These are phyloP conservation scores for Chelonus insularis DNA, from an alignment of 1,140 invertebrate genomes.

Conservation along the genomic window DNA sequence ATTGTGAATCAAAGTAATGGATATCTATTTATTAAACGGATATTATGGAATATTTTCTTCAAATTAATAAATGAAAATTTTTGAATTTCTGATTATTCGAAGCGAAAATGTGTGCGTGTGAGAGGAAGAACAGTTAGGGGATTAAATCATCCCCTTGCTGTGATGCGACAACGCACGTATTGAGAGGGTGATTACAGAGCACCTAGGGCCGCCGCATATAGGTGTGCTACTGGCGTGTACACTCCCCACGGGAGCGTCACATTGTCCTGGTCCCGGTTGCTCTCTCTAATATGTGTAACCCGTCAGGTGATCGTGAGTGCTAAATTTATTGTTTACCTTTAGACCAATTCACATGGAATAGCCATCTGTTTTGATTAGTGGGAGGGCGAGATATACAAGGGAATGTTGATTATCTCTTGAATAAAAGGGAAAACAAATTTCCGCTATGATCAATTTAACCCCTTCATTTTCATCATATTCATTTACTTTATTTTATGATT, in stretches of 20 bases:
- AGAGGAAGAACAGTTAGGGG: too few species aligned
- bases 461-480: conserved; percentile 1
- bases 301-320: conserved; percentile 27
- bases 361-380: background rate
- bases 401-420: too few species aligned
- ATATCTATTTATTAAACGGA: too few species aligned
- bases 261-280: conserved; percentile 11
- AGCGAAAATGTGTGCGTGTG: too few species aligned
- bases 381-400: too few species aligned
- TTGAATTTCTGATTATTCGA: too few species aligned
- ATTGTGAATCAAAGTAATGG: too few species aligned
- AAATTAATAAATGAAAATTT: too few species aligned
- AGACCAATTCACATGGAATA: conserved; percentile 4
- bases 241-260: conserved; percentile 25
- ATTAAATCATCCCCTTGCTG: background rate
- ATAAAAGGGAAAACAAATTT: too few species aligned
- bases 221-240: background rate
- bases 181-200: conserved; percentile 2
- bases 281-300: background rate
- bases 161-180: background rate
- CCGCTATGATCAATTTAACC: background rate
- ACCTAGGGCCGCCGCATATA: background rate
- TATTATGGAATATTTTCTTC: too few species aligned
- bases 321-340: conserved; percentile 29
- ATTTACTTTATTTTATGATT: background rate